Base-by-base conservation (phyloP, 1,140 invertebrate genomes). In the Euschistus heros region DNA sequence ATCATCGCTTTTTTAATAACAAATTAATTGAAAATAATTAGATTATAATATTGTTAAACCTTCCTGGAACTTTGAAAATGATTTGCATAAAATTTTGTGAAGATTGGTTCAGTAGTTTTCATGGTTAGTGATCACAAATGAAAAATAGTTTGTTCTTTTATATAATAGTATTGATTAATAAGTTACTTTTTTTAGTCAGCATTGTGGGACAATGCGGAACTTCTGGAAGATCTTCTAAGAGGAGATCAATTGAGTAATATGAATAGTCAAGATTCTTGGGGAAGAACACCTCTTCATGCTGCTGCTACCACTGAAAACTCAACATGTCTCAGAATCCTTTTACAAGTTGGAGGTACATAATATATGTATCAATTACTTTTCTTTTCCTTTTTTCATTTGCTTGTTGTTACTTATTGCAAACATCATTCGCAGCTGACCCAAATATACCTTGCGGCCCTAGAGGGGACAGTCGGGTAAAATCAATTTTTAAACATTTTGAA, bases 141-240 rank as follows among this genome's bases (percentile, higher is more conserved):
- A n/a, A n/a, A n/a, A n/a, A n/a, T n/a, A n/a, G n/a, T n/a, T 37
- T 37, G 10, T 37, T 37, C 7, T 4, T 37, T 37, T 37, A 37
- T 10, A 37, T 37, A 37, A 37, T 37, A 37, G 1, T n/a, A n/a
- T n/a, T n/a, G n/a, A n/a, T n/a, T 10, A 37, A 37, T 46, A 64
- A n/a, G 37, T 59, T 59, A 17, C 15, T 54, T 59, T 68, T 72
- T 72, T 30, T 71, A 91, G 83, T 91, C 91, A 18, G 90, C 91
- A 4, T 74, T 95, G 22, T 96, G 91, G 89, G 90, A 94, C 75
- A 94, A 94, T 74, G 83, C 86, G 14, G 92, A 94, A 72, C 78
- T 95, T 1, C 76, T 94, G 27, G 83, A 87, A 73, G 92, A 94
- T 76, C 76, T 96, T 37, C 71, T 96, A 2, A 79, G 84, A 62